Evolutionary conservation across 1,140 invertebrate genomes (phyloP).

Genomic region (Bombus pascuorum): DNA sequence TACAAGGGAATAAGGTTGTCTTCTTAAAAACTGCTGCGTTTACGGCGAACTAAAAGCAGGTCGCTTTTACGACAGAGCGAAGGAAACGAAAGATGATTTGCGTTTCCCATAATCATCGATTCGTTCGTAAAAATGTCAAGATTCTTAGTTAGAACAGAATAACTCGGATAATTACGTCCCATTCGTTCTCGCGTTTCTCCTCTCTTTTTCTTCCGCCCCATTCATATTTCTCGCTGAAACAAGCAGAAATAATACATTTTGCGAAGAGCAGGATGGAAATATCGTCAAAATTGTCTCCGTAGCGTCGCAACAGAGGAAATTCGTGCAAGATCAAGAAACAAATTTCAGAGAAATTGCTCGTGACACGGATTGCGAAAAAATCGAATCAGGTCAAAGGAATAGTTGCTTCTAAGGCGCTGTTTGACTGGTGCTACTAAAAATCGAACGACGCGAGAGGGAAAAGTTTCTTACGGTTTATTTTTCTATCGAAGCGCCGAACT

Average conservation of each 20-base stretch:
- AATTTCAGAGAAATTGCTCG: neutral
- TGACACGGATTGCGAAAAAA: neutral
- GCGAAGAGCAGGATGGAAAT: neutral
- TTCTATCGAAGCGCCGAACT: neutral
- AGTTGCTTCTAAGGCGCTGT: neutral
- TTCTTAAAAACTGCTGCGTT: constrained; percentile 26
- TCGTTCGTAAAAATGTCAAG: neutral
- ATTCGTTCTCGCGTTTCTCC: neutral
- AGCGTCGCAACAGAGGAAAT: neutral
- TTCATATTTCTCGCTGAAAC: neutral
- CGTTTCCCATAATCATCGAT: neutral
- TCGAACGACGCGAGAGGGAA: neutral
- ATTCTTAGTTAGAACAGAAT: neutral
- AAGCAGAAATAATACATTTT: neutral
- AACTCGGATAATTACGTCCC: neutral
- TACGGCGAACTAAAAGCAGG: neutral
- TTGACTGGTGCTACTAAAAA: constrained; percentile 22
- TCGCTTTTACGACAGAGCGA: neutral
- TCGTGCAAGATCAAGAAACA: neutral
- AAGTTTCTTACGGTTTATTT: neutral
- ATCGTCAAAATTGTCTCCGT: neutral
- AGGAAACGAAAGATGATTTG: neutral
- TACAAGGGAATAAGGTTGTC: constrained; percentile 25
- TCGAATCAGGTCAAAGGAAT: constrained; percentile 7
- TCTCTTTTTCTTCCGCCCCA: no score